Base-by-base conservation (phyloP, 1,140 invertebrate genomes). In the Lepidurus apus region DNA sequence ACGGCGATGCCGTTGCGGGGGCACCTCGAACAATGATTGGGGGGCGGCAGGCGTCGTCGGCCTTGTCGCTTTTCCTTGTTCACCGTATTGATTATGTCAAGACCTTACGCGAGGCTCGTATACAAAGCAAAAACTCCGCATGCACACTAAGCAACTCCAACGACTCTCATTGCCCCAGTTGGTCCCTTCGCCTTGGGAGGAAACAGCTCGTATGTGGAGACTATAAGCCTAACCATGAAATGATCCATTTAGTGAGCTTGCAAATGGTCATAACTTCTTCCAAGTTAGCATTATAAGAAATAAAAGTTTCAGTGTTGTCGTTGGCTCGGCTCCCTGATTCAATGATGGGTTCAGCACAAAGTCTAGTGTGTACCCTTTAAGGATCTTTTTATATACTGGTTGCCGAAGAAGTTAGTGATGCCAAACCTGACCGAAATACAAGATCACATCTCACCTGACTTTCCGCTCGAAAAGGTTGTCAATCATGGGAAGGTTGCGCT, bases 41-140 rank as follows among this genome's bases (percentile, higher is more conserved):
- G 53, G 53, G 53, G 53, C 53, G 53, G 53, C 17, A 21, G 53
- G 53, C 53, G 53, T 65, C 53, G 53, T 65, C 4, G 3, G 53
- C 53, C 53, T 65, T 65, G 53, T 65, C 53, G 53, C 53, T 65
- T 65, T 65, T 65, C 53, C 53, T 65, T 65, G 53, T 65, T 65
- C 53, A 65, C 53, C 53, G 53, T 65, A 65, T 65, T 65, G 53
- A 65, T 65, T 65, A 65, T 65, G 53, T 65, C 53, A 65, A 65
- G 53, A 21, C 17, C 53, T 65, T 17, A 65, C 53, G 53, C 53
- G 8, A 17, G 53, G 17, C 53, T 65, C 53, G 13, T 65, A 65
- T 17, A 65, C 17, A 13, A 65, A 65, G 53, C 17, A 21, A 21
- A 17, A 65, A 65, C 17, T 65, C 53, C 53, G 17, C 53, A 21